Evolutionary conservation across 2,888 invertebrate species (phyloP).

Genomic region (Muscina levida): DNA sequence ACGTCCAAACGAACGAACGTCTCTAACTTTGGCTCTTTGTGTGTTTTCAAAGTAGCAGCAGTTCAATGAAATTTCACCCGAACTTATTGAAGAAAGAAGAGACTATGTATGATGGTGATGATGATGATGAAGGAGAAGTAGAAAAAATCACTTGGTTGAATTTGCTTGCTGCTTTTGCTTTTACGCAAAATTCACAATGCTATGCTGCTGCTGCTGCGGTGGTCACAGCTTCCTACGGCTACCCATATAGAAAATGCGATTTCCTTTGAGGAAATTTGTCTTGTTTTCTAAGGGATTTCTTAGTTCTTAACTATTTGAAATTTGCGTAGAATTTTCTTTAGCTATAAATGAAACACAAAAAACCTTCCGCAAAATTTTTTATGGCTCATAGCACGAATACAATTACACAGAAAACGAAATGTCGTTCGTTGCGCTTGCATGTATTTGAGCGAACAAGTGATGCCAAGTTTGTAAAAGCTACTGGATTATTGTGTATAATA

Average conservation of each 20-base stretch:
- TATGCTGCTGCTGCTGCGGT: constrained; percentile 54
- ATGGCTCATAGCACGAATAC: constrained; percentile 75
- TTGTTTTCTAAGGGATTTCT: constrained; percentile 35
- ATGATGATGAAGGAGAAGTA: constrained; percentile 64
- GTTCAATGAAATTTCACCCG: constrained; percentile 78
- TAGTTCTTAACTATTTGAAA: constrained; percentile 67
- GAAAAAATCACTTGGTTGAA: constrained; percentile 70
- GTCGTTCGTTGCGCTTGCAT: constrained; percentile 64
- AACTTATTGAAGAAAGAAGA: constrained; percentile 68
- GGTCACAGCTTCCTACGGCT: constrained; percentile 27
- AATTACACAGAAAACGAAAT: constrained; percentile 72
- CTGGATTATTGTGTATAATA: background rate
- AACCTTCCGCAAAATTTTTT: constrained; percentile 75
- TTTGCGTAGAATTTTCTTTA: constrained; percentile 71
- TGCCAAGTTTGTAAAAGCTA: constrained; percentile 37
- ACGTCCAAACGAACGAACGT: constrained; percentile 62
- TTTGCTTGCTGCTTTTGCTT: constrained; percentile 44
- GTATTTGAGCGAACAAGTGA: constrained; percentile 56
- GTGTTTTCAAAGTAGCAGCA: constrained; percentile 70
- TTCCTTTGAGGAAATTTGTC: constrained; percentile 44
- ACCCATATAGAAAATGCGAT: constrained; percentile 49
- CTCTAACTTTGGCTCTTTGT: constrained; percentile 71
- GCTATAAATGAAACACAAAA: constrained; percentile 73
- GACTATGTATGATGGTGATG: constrained; percentile 55
- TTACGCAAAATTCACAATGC: constrained; percentile 69